Evolutionary conservation across 2,888 invertebrate genomes (phyloP).

Genomic region (Aplocera efformata): DNA sequence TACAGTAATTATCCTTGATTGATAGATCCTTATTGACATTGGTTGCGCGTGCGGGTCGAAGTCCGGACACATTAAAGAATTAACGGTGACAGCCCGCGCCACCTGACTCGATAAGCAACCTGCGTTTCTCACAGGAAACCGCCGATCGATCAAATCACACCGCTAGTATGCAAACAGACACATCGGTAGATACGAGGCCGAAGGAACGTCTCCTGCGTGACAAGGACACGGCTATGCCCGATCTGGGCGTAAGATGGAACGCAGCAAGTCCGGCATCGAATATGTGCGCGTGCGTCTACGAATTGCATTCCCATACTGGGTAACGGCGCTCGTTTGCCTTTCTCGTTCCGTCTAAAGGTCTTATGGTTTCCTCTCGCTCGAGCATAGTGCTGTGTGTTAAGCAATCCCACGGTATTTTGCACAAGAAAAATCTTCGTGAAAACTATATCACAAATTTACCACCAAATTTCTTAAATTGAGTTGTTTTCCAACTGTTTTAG

Average conservation of each 20-base stretch:
- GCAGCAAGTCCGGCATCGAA: constrained; percentile 57
- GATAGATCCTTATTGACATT: constrained; percentile 26
- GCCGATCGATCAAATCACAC: constrained; percentile 70
- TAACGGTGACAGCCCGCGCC: constrained; percentile 60
- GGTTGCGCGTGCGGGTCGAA: constrained; percentile 40
- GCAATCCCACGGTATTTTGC: constrained; percentile 6
- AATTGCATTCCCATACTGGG: constrained; percentile 75
- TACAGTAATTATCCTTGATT: too few species aligned
- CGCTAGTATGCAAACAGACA: constrained; percentile 66
- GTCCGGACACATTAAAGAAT: constrained; percentile 49
- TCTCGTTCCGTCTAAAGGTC: constrained; percentile 63
- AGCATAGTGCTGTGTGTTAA: constrained; percentile 11
- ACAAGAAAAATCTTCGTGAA: constrained; percentile 10
- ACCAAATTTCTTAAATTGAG: too few species aligned
- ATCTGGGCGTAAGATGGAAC: constrained; percentile 51
- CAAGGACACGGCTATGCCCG: constrained; percentile 48
- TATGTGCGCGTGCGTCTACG: constrained; percentile 69
- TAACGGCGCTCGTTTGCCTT: constrained; percentile 64
- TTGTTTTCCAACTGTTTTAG: too few species aligned
- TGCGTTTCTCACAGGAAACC: constrained; percentile 73
- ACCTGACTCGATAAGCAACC: constrained; percentile 69
- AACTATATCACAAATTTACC: too few species aligned
- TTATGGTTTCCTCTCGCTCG: constrained; percentile 57
- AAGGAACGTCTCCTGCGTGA: constrained; percentile 41
- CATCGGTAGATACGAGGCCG: constrained; percentile 57